Evolutionary conservation across 2,113 vertebrate species (phyloP).

Genomic region (Amia ocellicauda): DNA sequence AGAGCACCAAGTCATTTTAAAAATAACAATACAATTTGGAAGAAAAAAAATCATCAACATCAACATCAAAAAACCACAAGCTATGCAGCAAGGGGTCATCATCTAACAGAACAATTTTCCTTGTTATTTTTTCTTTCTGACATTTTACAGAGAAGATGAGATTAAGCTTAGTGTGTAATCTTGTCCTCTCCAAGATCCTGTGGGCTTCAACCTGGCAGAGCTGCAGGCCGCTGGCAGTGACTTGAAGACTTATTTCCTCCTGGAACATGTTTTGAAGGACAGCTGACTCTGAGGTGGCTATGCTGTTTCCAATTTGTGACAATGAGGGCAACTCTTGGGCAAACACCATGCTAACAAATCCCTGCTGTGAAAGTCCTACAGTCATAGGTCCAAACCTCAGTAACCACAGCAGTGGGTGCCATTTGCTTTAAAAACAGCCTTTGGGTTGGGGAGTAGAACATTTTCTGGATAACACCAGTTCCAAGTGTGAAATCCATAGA

Average conservation of each 20-base stretch:
- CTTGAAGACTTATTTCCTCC: neutral
- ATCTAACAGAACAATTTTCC: neutral
- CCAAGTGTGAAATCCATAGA: too few species aligned
- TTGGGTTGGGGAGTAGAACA: too few species aligned
- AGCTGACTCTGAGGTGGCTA: neutral
- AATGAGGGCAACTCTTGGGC: too few species aligned
- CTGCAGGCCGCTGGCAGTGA: conserved; percentile 2
- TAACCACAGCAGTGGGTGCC: too few species aligned
- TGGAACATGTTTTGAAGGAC: neutral
- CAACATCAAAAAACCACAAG: neutral
- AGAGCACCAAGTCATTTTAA: too few species aligned
- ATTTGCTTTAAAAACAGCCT: too few species aligned
- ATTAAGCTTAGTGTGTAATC: neutral
- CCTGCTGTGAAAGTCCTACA: too few species aligned
- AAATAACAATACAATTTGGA: too few species aligned
- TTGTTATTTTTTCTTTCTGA: conserved; percentile 5
- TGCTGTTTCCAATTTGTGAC: neutral
- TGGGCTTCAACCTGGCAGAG: conserved; percentile 9
- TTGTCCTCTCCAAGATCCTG: conserved; percentile 1
- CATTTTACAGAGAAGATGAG: neutral
- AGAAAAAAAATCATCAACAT: too few species aligned
- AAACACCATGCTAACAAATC: too few species aligned
- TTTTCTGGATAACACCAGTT: too few species aligned
- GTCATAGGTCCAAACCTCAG: too few species aligned
- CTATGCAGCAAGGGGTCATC: neutral